These are phyloP conservation scores for Drosophila greeni DNA, from an alignment of 2,888 invertebrate genomes.

Conservation along the genomic window DNA sequence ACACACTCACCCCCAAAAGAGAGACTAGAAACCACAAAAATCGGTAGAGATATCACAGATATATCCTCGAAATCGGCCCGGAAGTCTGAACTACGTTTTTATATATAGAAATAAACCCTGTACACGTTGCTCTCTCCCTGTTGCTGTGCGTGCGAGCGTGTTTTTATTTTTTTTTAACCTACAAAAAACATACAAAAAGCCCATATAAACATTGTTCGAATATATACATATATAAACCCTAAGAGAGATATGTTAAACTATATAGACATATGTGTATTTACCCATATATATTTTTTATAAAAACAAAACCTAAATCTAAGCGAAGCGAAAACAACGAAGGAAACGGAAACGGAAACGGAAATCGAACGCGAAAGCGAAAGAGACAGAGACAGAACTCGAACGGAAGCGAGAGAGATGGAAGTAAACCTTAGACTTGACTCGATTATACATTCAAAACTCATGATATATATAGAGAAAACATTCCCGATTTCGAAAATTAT, in stretches of 20 bases:
- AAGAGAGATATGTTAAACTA: slow-evolving; percentile 29
- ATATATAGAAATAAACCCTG: background rate
- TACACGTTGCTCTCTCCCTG: slow-evolving; percentile 31
- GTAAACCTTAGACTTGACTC: background rate
- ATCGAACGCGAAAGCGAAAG: slow-evolving; percentile 3
- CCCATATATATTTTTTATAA: slow-evolving; percentile 42
- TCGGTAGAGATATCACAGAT: background rate
- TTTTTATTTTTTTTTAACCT: slow-evolving; percentile 23
- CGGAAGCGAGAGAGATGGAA: background rate
- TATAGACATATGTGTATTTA: slow-evolving; percentile 26
- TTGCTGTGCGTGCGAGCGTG: slow-evolving; percentile 1
- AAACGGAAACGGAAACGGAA: slow-evolving; percentile 30
- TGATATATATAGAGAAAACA: slow-evolving; percentile 9
- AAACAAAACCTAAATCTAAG: slow-evolving; percentile 27
- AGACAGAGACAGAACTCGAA: slow-evolving; percentile 10
- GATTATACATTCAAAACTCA: background rate
- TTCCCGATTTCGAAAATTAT: slow-evolving; percentile 34
- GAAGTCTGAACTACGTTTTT: slow-evolving; percentile 4
- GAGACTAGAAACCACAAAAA: background rate
- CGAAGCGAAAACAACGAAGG: slow-evolving; percentile 31
- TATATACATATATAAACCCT: slow-evolving; percentile 22
- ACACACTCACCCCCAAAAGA: slow-evolving; percentile 5
- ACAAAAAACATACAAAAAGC: background rate
- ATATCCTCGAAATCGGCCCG: background rate
- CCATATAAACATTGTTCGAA: slow-evolving; percentile 41